Conservation (phyloP, 2,888 invertebrate species). For the Ichneumoninae sp. region DNA sequence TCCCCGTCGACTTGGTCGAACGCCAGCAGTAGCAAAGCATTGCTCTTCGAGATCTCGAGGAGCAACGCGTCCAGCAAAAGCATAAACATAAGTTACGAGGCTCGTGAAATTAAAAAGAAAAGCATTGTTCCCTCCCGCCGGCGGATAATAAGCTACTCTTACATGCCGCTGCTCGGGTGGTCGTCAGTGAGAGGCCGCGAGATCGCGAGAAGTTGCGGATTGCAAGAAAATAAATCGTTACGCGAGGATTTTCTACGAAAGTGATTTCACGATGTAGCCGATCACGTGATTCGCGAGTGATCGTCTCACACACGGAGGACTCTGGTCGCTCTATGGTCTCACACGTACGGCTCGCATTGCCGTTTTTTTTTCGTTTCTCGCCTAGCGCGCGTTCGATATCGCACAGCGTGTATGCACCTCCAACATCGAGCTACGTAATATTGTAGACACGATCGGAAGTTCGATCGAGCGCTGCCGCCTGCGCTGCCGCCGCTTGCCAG, state of each 20-base stretch:
- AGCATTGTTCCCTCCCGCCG: background rate
- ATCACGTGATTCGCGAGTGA: constrained; percentile 68
- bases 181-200: constrained; percentile 1
- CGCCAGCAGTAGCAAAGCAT: constrained; percentile 13
- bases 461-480: background rate
- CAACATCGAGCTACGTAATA: background rate
- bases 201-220: background rate
- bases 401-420: background rate
- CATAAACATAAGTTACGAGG: background rate
- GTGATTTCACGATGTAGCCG: constrained; percentile 64
- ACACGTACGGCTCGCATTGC: background rate
- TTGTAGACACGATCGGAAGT: background rate
- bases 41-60: constrained; percentile 35
- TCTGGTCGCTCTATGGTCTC: constrained; percentile 11
- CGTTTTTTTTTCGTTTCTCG: constrained; percentile 14
- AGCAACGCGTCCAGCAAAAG: background rate
- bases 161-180: constrained; percentile 29
- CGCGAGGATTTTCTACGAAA: constrained; percentile 18
- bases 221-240: background rate
- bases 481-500: background rate
- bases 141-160: background rate
- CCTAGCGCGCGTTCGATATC: constrained; percentile 2
- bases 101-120: background rate
- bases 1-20: background rate
- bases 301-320: constrained; percentile 34